Conservation (phyloP, 64 coral and sea anemone species). For the Hydrozoanthus tunicans region DNA sequence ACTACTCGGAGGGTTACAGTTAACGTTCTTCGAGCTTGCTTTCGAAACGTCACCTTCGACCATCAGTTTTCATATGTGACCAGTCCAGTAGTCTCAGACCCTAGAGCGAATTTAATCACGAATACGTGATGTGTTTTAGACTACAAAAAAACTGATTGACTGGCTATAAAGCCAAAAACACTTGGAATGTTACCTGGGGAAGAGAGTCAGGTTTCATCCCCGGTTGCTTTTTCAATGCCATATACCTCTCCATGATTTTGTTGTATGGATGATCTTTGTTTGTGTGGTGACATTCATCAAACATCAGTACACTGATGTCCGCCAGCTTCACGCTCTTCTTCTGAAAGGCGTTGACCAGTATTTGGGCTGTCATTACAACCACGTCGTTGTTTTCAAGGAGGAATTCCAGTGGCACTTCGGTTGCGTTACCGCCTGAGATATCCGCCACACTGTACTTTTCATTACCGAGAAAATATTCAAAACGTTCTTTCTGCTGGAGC, state of each 20-base stretch:
- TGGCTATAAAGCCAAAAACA: too few species aligned
- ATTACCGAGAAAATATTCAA: slow-evolving; percentile 46
- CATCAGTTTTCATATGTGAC: too few species aligned
- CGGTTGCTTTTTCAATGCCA: slow-evolving; percentile 46
- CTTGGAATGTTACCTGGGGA: slow-evolving; percentile 1
- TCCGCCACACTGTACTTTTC: slow-evolving; percentile 38
- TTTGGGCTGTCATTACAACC: slow-evolving; percentile 49
- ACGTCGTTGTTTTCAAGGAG: slow-evolving; percentile 30
- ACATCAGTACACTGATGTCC: slow-evolving; percentile 47
- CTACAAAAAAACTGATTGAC: too few species aligned
- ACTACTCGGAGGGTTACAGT: too few species aligned
- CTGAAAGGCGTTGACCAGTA: slow-evolving; percentile 48
- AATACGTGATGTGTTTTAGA: too few species aligned
- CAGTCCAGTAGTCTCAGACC: too few species aligned
- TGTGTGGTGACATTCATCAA: slow-evolving; percentile 69
- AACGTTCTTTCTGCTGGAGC: slow-evolving; percentile 51
- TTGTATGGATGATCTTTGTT: slow-evolving; percentile 66
- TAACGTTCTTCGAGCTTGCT: too few species aligned
- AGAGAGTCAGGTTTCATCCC: not conserved
- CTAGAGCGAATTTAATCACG: too few species aligned
- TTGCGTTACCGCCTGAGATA: slow-evolving; percentile 6
- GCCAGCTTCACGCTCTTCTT: slow-evolving; percentile 28
- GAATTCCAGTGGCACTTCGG: slow-evolving; percentile 24
- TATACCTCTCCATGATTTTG: slow-evolving; percentile 58
- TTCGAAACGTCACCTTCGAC: too few species aligned